Percentiles rank a stretch among this genome's conserved stretches.
Conservation (phyloP, 2,888 invertebrate genomes). For the Caradrina kadenii region DNA sequence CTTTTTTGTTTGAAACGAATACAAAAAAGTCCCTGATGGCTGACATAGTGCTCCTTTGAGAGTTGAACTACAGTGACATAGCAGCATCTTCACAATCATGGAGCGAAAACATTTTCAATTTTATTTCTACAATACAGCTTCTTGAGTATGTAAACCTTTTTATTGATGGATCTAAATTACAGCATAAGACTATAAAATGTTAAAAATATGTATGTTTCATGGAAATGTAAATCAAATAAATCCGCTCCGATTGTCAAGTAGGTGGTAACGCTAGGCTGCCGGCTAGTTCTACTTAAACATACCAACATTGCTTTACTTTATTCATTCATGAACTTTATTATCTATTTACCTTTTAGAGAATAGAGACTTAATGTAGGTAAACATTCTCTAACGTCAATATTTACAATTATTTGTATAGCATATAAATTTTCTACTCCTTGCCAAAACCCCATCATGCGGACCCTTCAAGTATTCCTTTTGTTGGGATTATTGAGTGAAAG, state of each 20-base stretch:
- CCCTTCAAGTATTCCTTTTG: constrained; percentile 76
- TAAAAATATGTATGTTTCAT: neutral
- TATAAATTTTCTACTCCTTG: constrained; percentile 68
- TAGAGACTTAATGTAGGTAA: constrained; percentile 36
- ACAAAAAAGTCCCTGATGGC: neutral
- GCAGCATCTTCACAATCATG: neutral
- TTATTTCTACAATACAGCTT: neutral
- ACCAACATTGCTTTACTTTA: constrained; percentile 24
- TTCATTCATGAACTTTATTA: constrained; percentile 11
- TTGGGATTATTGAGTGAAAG: constrained; percentile 78
- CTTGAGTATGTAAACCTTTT: neutral
- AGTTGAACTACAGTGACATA: neutral
- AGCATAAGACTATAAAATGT: neutral
- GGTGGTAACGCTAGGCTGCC: constrained; percentile 13
- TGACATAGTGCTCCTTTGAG: neutral
- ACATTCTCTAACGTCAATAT: constrained; percentile 50
- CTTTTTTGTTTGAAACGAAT: neutral
- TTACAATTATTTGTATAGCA: constrained; percentile 62
- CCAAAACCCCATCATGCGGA: constrained; percentile 64
- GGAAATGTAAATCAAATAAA: constrained; percentile 14
- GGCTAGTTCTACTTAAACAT: constrained; percentile 18
- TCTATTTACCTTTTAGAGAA: constrained; percentile 3
- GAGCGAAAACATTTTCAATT: neutral
- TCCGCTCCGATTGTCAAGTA: constrained; percentile 25
- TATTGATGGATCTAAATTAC: constrained; percentile 6